These are phyloP conservation scores for Avahi laniger DNA, from an alignment of 2,797 vertebrate genomes.

Conservation along the genomic window DNA sequence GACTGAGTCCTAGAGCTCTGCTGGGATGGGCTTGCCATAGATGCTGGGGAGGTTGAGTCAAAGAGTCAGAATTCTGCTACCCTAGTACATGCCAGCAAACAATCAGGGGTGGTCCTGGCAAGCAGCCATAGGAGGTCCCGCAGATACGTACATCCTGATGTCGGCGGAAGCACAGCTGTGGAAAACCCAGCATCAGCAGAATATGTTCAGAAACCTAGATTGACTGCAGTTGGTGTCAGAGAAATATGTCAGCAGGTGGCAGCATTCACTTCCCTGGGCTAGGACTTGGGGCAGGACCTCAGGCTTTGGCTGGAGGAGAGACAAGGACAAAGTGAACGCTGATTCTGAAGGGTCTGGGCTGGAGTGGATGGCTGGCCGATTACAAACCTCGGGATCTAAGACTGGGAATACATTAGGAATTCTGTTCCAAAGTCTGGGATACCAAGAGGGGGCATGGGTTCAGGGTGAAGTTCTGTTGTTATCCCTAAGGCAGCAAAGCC, in stretches of 20 bases:
- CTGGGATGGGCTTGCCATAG: not conserved
- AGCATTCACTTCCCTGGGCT: not conserved
- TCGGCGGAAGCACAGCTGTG: not conserved
- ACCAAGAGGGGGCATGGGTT: not conserved
- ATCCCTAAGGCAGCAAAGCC: not conserved
- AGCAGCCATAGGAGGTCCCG: not conserved
- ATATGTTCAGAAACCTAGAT: not conserved
- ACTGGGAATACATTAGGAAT: not conserved
- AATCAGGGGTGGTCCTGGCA: not conserved
- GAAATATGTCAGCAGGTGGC: not conserved
- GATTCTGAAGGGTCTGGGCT: not conserved
- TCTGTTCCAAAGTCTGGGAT: not conserved
- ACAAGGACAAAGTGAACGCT: not conserved
- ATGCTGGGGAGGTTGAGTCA: not conserved
- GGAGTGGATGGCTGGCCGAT: not conserved
- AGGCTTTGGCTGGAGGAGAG: not conserved
- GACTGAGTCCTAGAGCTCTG: not conserved
- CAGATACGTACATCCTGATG: not conserved
- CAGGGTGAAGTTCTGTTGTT: not conserved
- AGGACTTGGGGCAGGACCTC: not conserved
- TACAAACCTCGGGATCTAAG: not conserved
- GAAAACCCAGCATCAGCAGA: not conserved
- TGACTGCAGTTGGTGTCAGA: not conserved
- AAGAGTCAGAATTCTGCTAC: not conserved
- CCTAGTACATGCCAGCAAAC: not conserved